Percentiles rank a stretch among this genome's conserved stretches.
Conservation (phyloP, 2,797 vertebrate species). For the Hippocampus kuda region DNA sequence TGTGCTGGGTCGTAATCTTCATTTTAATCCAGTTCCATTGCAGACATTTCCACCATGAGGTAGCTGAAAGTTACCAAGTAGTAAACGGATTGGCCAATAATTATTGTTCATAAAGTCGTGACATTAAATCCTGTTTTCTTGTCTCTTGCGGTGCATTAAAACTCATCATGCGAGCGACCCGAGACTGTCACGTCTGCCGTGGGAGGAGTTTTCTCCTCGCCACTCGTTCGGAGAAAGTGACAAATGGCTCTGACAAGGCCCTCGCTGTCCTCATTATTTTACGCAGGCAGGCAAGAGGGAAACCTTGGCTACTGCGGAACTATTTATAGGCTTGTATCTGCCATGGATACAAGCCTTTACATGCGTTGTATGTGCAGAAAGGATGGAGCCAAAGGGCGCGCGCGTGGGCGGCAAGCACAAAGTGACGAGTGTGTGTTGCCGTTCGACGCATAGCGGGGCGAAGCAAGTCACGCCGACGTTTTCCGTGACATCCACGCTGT, state of each 20-base stretch:
- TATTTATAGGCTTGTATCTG: constrained; percentile 61
- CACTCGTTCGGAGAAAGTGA: constrained; percentile 28
- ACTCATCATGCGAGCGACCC: not conserved
- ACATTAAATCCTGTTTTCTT: not conserved
- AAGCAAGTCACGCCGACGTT: not conserved
- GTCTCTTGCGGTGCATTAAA: not conserved
- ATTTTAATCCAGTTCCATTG: too few relatives aligned
- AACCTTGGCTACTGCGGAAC: constrained; percentile 48
- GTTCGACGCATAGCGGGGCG: constrained; percentile 18
- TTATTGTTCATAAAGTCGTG: not conserved
- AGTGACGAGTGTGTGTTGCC: constrained; percentile 20
- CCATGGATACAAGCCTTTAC: constrained; percentile 32
- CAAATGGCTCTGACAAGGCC: constrained; percentile 38
- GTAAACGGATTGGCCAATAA: too few relatives aligned
- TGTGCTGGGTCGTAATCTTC: too few relatives aligned
- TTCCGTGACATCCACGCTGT: constrained; percentile 8
- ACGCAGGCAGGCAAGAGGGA: constrained; percentile 44
- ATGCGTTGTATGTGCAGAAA: not conserved
- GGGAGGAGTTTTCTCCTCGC: not conserved
- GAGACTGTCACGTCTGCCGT: not conserved
- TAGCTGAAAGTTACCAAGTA: too few relatives aligned
- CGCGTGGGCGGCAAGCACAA: constrained; percentile 23
- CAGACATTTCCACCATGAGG: too few relatives aligned
- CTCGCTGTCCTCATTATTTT: constrained; percentile 53
- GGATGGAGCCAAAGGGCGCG: not conserved